phyloP scores from a whole-genome alignment of 2,797 vertebrate genomes.

The Vespertilio murinus region DNA sequence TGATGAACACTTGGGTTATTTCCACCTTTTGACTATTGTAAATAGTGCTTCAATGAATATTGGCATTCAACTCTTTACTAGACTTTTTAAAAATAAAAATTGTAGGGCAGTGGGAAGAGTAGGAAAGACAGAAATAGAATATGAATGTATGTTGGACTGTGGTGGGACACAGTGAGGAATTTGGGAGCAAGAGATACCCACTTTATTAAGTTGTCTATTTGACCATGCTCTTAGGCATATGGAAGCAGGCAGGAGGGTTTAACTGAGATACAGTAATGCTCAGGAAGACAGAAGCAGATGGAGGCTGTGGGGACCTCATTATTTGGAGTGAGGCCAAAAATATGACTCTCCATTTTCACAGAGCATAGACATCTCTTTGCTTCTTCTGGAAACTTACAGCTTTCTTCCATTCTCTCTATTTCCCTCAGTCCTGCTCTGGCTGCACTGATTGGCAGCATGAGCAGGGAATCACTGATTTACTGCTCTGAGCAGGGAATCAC shows the following conservation, averaged over 20 bases:
- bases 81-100: background rate
- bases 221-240: background rate
- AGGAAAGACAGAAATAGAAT: background rate
- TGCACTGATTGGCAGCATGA: background rate
- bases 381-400: background rate
- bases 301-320: background rate
- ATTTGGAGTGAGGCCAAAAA: background rate
- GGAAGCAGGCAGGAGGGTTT: background rate
- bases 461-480: background rate
- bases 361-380: background rate
- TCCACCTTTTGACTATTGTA: background rate
- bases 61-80: background rate
- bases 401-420: background rate
- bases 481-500: background rate
- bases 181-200: background rate
- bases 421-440: background rate
- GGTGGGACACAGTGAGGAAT: background rate
- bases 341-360: background rate
- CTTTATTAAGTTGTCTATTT: background rate
- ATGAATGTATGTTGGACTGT: background rate
- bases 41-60: background rate
- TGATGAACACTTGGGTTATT: background rate
- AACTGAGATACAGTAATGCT: background rate
- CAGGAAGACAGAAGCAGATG: background rate
- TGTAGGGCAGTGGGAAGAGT: background rate